phyloP scores from a whole-genome alignment of 1,140 invertebrate species.

The Drosophila baimaii region DNA sequence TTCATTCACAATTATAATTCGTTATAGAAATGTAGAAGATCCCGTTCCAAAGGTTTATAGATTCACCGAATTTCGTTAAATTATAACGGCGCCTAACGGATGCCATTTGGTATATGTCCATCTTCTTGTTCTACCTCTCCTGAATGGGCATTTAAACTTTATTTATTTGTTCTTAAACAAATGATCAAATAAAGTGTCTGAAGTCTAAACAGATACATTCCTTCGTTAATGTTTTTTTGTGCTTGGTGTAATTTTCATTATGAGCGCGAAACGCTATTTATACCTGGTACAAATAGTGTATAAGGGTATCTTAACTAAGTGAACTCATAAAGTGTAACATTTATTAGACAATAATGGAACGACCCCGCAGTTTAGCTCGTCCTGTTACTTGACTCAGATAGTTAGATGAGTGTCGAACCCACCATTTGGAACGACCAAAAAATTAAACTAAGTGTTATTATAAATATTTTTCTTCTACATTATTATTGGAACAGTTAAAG shows the following conservation, averaged over 20 bases:
- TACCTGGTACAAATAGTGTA: not conserved
- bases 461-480: too few species aligned
- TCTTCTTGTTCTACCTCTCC: not conserved
- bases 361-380: too few species aligned
- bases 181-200: slow-evolving; percentile 37
- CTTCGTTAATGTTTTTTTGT: slow-evolving; percentile 35
- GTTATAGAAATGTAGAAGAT: not conserved
- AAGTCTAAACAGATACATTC: slow-evolving; percentile 35
- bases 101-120: slow-evolving; percentile 37
- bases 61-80: not conserved
- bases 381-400: too few species aligned
- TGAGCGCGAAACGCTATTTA: slow-evolving; percentile 6
- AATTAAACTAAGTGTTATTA: too few species aligned
- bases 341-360: too few species aligned
- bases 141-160: slow-evolving; percentile 48
- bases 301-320: too few species aligned
- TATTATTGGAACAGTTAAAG: too few species aligned
- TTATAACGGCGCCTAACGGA: slow-evolving; percentile 31
- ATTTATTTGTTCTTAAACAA: slow-evolving; percentile 73
- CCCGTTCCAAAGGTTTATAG: not conserved
- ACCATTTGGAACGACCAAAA: too few species aligned
- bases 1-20: not conserved
- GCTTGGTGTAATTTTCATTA: slow-evolving; percentile 61
- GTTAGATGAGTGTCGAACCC: too few species aligned
- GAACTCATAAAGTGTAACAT: too few species aligned